These are phyloP conservation scores for Cybosia mesomella DNA, from an alignment of 2,888 invertebrate genomes.

Conservation along the genomic window DNA sequence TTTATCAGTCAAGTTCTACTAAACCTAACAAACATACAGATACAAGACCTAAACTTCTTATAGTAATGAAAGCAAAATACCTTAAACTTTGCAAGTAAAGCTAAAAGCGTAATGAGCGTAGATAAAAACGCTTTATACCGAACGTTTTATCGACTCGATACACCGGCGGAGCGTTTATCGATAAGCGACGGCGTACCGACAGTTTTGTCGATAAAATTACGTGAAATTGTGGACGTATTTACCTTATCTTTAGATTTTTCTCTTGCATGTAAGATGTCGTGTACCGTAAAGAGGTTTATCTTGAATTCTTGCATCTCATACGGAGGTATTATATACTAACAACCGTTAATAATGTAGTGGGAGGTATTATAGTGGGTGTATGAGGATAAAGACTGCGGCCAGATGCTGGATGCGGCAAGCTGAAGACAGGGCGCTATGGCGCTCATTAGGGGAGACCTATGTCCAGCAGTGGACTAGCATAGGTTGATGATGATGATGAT, in stretches of 20 bases:
- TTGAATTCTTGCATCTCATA: not conserved
- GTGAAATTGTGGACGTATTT: slow-evolving; percentile 16
- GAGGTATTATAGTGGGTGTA: too few species aligned
- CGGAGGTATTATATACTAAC: not conserved
- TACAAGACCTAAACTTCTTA: not conserved
- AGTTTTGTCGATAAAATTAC: slow-evolving; percentile 29
- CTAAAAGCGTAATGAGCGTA: slow-evolving; percentile 26
- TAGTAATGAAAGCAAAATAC: slow-evolving; percentile 1
- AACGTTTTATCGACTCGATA: slow-evolving; percentile 27
- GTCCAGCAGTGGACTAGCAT: too few species aligned
- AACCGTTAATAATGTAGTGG: too few species aligned
- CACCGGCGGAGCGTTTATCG: slow-evolving; percentile 18
- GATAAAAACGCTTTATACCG: slow-evolving; percentile 21
- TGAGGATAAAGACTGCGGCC: too few species aligned
- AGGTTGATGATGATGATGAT: too few species aligned
- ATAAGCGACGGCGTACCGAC: slow-evolving; percentile 22
- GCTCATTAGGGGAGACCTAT: too few species aligned
- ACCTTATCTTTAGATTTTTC: slow-evolving; percentile 22
- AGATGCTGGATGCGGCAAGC: too few species aligned
- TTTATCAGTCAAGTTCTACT: too few species aligned
- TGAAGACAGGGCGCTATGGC: too few species aligned
- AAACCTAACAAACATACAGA: too few species aligned
- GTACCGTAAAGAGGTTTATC: slow-evolving; percentile 13
- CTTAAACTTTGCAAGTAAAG: slow-evolving; percentile 12
- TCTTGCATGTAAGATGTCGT: slow-evolving; percentile 9